Evolutionary conservation across 2,113 vertebrate genomes (phyloP).

Genomic region (Himantopus leucocephalus): DNA sequence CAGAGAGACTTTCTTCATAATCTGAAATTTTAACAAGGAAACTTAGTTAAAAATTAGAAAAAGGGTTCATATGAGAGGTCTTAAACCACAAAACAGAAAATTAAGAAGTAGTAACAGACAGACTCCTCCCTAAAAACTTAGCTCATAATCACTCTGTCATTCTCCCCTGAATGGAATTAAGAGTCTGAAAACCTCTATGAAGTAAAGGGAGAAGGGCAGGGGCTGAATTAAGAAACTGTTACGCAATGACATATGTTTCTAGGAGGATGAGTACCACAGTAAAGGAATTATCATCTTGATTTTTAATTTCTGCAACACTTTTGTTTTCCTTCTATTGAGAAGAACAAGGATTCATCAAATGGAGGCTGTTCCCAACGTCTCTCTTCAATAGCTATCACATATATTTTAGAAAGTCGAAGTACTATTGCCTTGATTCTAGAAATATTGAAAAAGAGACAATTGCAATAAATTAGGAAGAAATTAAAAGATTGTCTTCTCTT

Average conservation of each 20-base stretch:
- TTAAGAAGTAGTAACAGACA: neutral
- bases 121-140: neutral
- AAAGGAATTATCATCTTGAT: neutral
- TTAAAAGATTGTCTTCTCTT: neutral
- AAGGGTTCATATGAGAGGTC: neutral
- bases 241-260: neutral
- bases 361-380: neutral
- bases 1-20: neutral
- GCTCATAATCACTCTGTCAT: neutral
- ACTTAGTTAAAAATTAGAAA: neutral
- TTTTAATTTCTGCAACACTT: neutral
- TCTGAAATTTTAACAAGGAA: neutral
- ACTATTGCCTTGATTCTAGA: neutral
- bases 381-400: neutral
- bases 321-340: neutral
- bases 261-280: neutral
- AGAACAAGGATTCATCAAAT: neutral
- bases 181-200: neutral
- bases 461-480: neutral
- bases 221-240: neutral
- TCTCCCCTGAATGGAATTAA: neutral
- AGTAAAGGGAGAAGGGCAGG: neutral
- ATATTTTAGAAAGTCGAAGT: neutral
- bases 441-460: neutral
- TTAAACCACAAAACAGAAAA: neutral